Conservation (phyloP, 1,140 invertebrate species). For the Megalopta genalis region DNA sequence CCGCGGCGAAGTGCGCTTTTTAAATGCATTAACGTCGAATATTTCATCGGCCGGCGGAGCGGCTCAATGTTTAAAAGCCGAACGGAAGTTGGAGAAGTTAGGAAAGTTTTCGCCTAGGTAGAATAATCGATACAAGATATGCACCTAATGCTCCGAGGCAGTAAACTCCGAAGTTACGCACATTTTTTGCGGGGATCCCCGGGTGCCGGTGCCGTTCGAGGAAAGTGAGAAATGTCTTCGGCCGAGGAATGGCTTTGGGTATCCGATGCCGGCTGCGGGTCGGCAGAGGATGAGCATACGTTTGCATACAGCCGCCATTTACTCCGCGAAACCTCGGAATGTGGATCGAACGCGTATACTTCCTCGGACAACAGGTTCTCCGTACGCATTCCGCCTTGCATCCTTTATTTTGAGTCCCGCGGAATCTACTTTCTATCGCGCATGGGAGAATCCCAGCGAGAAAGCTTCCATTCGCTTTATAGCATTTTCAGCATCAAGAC, state of each 20-base stretch:
- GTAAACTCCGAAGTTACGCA: too few species aligned
- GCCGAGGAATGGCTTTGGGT: not conserved
- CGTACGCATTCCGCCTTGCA: not conserved
- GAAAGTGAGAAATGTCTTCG: not conserved
- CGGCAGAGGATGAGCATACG: not conserved
- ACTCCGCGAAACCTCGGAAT: constrained; percentile 5
- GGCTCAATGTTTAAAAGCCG: too few species aligned
- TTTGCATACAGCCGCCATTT: not conserved
- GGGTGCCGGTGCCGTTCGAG: not conserved
- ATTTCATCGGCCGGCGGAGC: too few species aligned
- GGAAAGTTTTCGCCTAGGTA: too few species aligned
- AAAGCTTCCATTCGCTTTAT: not conserved
- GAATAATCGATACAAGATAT: too few species aligned
- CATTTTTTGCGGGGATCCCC: too few species aligned
- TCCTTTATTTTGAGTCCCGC: constrained; percentile 7
- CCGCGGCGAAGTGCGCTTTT: too few species aligned
- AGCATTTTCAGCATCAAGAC: not conserved
- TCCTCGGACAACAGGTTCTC: constrained; percentile 18
- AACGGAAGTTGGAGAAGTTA: too few species aligned
- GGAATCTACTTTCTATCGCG: constrained; percentile 3
- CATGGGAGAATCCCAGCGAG: not conserved
- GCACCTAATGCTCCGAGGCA: too few species aligned
- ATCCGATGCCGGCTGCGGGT: not conserved
- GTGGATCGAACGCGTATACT: constrained; percentile 11
- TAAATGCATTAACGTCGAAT: too few species aligned